Evolutionary conservation across 2,797 vertebrate genomes (phyloP).

Genomic region (Stomatorhinus walkeri): DNA sequence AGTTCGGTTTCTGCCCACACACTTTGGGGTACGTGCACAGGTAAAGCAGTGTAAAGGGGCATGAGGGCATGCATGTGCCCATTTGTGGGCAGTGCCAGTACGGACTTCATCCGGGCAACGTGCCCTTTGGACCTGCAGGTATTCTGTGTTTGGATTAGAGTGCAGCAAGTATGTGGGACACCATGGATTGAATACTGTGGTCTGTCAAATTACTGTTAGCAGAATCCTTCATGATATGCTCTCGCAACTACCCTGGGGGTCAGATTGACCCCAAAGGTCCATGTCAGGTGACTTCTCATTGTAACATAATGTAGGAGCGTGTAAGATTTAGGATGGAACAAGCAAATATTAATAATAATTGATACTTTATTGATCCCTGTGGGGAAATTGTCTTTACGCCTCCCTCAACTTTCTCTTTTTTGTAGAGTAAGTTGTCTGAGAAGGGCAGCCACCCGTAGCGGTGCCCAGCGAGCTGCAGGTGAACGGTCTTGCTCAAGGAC

Average conservation of each 20-base stretch:
- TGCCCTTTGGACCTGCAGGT: neutral
- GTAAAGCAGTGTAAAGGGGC: neutral
- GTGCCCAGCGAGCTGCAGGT: no score
- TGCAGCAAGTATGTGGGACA: neutral
- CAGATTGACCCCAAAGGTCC: no score
- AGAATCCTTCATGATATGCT: neutral
- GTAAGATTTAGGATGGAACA: neutral
- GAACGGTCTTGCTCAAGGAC: no score
- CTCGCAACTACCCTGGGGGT: no score
- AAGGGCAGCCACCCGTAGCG: no score
- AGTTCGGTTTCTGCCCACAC: neutral
- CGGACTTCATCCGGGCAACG: neutral
- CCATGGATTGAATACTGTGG: neutral
- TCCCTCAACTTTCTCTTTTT: no score
- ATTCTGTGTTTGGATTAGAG: neutral
- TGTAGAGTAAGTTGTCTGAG: no score
- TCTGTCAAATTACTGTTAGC: neutral
- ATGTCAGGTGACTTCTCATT: no score
- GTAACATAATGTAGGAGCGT: no score
- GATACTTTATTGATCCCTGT: no score
- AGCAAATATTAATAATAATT: neutral
- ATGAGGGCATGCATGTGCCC: constrained; percentile 9
- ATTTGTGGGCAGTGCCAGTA: neutral
- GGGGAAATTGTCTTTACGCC: no score
- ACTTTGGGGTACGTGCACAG: neutral